phyloP scores from a whole-genome alignment of 2,113 vertebrate genomes.

The Cochlearius cochlearius region DNA sequence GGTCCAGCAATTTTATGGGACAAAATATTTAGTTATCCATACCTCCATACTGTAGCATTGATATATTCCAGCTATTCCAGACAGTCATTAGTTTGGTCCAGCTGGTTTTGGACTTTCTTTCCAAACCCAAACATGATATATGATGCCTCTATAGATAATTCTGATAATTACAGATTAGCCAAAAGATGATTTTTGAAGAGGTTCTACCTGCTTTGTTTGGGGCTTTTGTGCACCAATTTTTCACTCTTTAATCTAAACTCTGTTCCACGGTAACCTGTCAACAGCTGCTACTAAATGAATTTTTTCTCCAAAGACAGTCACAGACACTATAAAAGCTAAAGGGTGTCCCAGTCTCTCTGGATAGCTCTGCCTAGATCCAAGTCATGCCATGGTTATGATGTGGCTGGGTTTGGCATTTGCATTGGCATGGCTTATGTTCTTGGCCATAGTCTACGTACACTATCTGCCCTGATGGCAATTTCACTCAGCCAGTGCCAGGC shows the following conservation, averaged over 20 bases:
- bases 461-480: not conserved
- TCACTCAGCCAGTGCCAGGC: not conserved
- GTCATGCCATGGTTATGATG: not conserved
- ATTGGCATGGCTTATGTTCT: not conserved
- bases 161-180: not conserved
- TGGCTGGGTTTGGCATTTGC: not conserved
- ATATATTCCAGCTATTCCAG: not conserved
- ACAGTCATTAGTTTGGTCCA: not conserved
- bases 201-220: not conserved
- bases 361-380: not conserved
- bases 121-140: not conserved
- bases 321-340: not conserved
- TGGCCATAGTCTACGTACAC: rapidly evolving
- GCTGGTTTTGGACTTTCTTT: not conserved
- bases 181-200: not conserved
- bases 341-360: not conserved
- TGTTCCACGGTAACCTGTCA: rapidly evolving
- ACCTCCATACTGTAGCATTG: not conserved
- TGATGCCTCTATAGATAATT: not conserved
- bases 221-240: not conserved
- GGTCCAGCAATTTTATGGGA: not conserved
- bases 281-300: not conserved
- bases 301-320: not conserved
- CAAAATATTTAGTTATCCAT: not conserved
- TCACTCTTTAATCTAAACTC: not conserved